Conservation (phyloP, 2,113 vertebrate species). For the Zingel zingel region DNA sequence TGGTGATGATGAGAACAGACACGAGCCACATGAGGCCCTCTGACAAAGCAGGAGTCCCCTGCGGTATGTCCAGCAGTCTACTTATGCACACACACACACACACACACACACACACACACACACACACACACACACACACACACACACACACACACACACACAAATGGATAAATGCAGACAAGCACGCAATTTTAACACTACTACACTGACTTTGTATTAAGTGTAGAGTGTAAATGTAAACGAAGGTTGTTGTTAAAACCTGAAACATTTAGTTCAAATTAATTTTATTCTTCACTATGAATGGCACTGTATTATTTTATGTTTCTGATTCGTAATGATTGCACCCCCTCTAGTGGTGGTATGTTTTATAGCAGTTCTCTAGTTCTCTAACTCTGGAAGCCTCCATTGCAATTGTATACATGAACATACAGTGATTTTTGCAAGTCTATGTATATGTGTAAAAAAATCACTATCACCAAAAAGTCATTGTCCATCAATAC, state of each 20-base stretch:
- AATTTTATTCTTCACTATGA: neutral
- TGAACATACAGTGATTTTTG: neutral
- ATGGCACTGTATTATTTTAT: neutral
- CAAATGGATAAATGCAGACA: slow-evolving; percentile 26
- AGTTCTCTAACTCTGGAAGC: neutral
- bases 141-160: slow-evolving; percentile 20
- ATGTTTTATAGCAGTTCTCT: slow-evolving; percentile 21
- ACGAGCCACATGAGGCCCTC: slow-evolving; percentile 86
- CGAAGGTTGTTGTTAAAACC: neutral
- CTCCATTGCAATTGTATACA: neutral
- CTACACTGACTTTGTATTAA: neutral
- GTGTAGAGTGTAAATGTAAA: neutral
- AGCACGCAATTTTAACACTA: slow-evolving; percentile 40
- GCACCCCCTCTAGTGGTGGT: slow-evolving; percentile 77
- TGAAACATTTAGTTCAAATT: neutral
- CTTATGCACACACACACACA: slow-evolving; percentile 39
- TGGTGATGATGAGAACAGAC: slow-evolving; percentile 85
- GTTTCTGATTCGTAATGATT: slow-evolving; percentile 59
- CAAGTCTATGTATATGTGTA: neutral
- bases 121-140: slow-evolving; percentile 32
- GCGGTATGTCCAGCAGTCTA: slow-evolving; percentile 73
- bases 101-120: slow-evolving; percentile 39
- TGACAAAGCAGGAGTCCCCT: slow-evolving; percentile 78
- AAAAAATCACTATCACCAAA: neutral
- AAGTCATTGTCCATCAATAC: neutral